phyloP scores from a whole-genome alignment of 2,113 vertebrate species.

The Echinops telfairi region DNA sequence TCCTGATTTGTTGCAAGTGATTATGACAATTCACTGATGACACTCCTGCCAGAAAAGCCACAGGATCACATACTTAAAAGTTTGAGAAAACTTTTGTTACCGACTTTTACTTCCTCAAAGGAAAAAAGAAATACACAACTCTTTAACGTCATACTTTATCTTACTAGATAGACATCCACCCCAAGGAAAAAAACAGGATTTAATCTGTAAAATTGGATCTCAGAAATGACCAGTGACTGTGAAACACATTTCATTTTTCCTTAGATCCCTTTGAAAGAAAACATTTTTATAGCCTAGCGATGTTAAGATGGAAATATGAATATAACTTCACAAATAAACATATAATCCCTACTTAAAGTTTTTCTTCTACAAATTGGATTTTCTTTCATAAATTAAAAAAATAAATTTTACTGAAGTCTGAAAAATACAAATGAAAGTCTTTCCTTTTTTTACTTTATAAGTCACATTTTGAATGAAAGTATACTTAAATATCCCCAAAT shows the following conservation, averaged over 20 bases:
- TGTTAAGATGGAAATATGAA: not conserved
- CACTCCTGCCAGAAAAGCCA: not conserved
- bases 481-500: conserved; percentile 4
- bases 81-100: conserved; percentile 42
- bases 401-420: conserved; percentile 36
- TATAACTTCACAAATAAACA: conserved; percentile 8
- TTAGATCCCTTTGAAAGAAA: conserved; percentile 9
- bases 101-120: not conserved
- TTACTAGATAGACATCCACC: not conserved
- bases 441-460: not conserved
- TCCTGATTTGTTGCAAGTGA: conserved; percentile 22
- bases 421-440: conserved; percentile 48
- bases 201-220: not conserved
- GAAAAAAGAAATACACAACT: not conserved
- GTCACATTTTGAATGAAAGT: conserved; percentile 53
- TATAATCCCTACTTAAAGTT: not conserved
- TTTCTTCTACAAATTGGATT: not conserved
- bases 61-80: conserved; percentile 9
- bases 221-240: conserved; percentile 21
- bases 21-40: conserved; percentile 49
- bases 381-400: conserved; percentile 58
- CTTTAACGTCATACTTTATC: not conserved
- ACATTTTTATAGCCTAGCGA: conserved; percentile 32
- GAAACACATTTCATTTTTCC: conserved; percentile 21
- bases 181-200: not conserved